phyloP scores from a whole-genome alignment of 2,797 vertebrate genomes.

The Typhlichthys eigenmanni region DNA sequence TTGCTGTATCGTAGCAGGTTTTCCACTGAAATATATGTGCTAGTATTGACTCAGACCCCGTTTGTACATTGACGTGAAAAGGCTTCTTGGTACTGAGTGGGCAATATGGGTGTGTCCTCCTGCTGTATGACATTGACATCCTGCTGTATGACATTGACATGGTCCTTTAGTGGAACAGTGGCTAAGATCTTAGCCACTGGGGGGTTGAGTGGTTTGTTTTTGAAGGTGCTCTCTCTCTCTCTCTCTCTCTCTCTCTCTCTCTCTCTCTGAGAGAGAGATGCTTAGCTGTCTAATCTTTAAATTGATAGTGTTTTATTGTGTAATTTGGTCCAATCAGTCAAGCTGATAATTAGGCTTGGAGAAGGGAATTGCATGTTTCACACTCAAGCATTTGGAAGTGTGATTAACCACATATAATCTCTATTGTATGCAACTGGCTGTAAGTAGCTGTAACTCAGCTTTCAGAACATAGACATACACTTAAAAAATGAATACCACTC shows the following conservation, averaged over 20 bases:
- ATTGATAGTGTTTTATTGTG: conserved; percentile 1
- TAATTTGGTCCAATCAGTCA: conserved; percentile 4
- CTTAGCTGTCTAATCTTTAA: neutral
- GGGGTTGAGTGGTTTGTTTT: conserved; percentile 49
- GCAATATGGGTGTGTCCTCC: no score
- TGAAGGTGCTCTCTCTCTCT: conserved; percentile 31
- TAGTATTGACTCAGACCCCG: conserved; percentile 31
- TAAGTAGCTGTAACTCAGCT: neutral
- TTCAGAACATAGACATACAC: no score
- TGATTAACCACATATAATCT: neutral
- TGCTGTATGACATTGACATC: no score
- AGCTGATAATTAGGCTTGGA: conserved; percentile 8
- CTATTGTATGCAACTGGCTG: neutral
- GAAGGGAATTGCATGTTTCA: neutral
- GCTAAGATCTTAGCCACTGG: conserved; percentile 29
- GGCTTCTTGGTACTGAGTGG: no score
- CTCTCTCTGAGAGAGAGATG: neutral
- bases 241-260: conserved; percentile 46
- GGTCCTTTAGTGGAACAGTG: conserved; percentile 7
- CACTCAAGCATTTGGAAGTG: neutral
- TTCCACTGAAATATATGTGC: conserved; percentile 57
- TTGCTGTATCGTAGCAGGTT: conserved; percentile 46
- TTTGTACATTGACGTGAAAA: neutral
- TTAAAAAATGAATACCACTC: no score
- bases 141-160: no score